A percentile compares a stretch with the other conserved stretches of the same genome.
These are phyloP conservation scores for Amphiprion ocellaris DNA, from an alignment of 2,113 vertebrate genomes.

Conservation along the genomic window DNA sequence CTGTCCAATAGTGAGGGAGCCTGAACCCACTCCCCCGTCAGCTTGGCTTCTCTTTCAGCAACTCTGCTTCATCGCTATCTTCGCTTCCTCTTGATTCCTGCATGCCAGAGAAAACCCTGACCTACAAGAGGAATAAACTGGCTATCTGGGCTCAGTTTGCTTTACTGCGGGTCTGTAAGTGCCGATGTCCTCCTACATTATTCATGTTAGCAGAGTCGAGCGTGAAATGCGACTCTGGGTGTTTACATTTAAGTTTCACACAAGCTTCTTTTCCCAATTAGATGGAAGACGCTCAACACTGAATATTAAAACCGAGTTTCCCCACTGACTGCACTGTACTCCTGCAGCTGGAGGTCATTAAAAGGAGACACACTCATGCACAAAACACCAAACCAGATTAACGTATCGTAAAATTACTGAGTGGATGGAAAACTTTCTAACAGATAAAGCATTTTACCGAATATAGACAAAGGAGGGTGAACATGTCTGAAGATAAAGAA, in stretches of 20 bases:
- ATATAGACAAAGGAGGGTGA: neutral
- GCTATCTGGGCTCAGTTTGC: neutral
- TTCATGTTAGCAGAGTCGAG: constrained; percentile 1
- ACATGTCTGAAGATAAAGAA: neutral
- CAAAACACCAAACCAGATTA: constrained; percentile 9
- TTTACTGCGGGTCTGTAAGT: neutral
- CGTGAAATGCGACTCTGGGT: constrained; percentile 22
- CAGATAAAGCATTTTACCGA: too few relatives aligned
- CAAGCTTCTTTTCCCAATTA: neutral
- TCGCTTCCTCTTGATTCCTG: constrained; percentile 2
- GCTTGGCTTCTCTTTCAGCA: constrained; percentile 30
- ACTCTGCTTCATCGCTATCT: constrained; percentile 13
- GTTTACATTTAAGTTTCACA: constrained; percentile 8
- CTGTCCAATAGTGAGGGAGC: constrained; percentile 77
- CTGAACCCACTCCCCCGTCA: constrained; percentile 76
- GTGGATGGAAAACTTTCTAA: too few relatives aligned
- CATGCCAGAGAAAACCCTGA: constrained; percentile 12
- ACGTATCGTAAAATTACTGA: too few relatives aligned
- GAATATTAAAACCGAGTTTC: neutral
- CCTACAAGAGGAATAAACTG: constrained; percentile 17
- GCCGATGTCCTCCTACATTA: neutral
- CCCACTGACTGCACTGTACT: neutral
- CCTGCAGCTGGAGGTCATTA: constrained; percentile 26
- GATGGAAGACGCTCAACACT: neutral
- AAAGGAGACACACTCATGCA: constrained; percentile 11